Base-by-base conservation (phyloP, 2,113 vertebrate species). In the Hemiscyllium ocellatum region DNA sequence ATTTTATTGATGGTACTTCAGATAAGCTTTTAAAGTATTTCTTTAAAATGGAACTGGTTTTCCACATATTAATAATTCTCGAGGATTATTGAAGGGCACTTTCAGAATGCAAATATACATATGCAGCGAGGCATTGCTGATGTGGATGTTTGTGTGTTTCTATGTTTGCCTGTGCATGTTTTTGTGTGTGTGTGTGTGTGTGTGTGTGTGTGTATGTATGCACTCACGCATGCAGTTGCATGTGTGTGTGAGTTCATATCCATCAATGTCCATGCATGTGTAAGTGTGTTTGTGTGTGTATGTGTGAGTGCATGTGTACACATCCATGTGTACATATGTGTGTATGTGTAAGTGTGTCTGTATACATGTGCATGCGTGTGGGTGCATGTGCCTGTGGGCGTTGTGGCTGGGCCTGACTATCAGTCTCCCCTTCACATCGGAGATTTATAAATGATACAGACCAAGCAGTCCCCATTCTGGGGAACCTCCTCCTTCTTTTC, bases 1-100 rank as follows among this genome's bases (percentile, higher is more conserved):
- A 93, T 93, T 93, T 93, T 93, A 93, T 93, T n/a, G 89, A 93
- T 93, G 89, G 29, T 33, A 22, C 61, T 93, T 17, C 33, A 37
- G 89, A 93, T 93, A 66, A 93, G 61, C 89, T 93, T 66, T 93
- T 93, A 93, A 66, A 65, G 89, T 93, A 93, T 93, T 93, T 66
- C 20, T 93, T 93, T 66, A 93, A 93, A 93, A 93, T 66, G 61
- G 6, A 61, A 37, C 61, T 61, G 61, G 56, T 93, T 93, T 66
- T 66, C 89, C 17, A n/a, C 89, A 93, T 66, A 61, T 61, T 93
- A 93, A 93, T 93, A 37, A 66, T 7, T 93, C 37, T n/a, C 66
- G 87, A 90, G 26, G 50, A 33, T 29, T 56, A 61, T 56, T 90
- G 61, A 93, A 93, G 61, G 56, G 5, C 61, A 61, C 56, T 29